Base-by-base conservation (phyloP, 2,888 invertebrate species). In the Sicus ferrugineus region DNA sequence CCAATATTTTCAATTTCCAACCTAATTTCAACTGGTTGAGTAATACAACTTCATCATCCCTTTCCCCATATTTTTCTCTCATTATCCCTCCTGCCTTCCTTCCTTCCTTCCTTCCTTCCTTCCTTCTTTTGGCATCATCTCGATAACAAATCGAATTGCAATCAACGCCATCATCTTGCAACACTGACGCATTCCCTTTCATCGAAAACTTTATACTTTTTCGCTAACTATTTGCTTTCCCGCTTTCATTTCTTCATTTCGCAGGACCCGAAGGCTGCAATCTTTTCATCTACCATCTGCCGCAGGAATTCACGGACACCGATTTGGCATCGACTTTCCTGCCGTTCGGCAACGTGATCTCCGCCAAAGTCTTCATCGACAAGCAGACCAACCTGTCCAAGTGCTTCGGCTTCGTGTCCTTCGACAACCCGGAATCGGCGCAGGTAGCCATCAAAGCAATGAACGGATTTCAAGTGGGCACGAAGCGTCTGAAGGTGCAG, bases 341-440 rank as follows among this genome's bases (percentile, higher is more conserved):
- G 85, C 97, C 98, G 72, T 99, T 98, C 88, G 99, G 99, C 81
- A 95, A 93, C 86, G 96, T 99, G 83, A 92, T 99, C 84, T 98
- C 98, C 78, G 97, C 98, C 80, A 99, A 99, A 90, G 99, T 99
- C 87, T 99, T 98, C 89, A 97, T 99, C 87, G 99, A 99, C 89
- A 98, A 98, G 88, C 96, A 96, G 87, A 99, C 99, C 81, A 98
- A 98, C 89, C 91, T 98, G 82, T 98, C 98, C 84, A 99, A 99
- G 89, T 99, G 99, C 89, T 99, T 99, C 88, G 98, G 97, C 80
- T 98, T 98, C 87, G 97, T 98, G 77, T 97, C 97, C 71, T 98
- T 95, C 87, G 97, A 97, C 87, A 97, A 96, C 87, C 91, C 93
- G 71, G 88, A 92, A 79, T 96, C 96, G 82, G 97, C 98, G 76